phyloP scores from a whole-genome alignment of 1,140 invertebrate species.

The Caerostris darwini region DNA sequence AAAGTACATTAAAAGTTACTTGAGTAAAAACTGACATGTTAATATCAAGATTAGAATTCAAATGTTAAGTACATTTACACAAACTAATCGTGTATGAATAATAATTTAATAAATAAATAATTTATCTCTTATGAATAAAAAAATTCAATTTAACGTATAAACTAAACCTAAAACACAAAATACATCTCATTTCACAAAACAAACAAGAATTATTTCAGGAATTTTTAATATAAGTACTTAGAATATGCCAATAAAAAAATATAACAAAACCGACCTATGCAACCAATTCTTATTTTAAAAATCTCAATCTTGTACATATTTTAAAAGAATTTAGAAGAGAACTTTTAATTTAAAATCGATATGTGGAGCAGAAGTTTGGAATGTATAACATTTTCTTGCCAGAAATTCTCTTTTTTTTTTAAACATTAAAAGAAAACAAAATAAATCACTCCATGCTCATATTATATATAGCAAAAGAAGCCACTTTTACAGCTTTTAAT shows the following conservation, averaged over 20 bases:
- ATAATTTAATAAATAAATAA: too few relatives aligned
- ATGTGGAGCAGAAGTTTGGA: conserved; percentile 12
- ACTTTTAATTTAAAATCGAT: neutral
- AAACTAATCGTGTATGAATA: neutral
- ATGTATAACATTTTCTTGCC: conserved; percentile 11
- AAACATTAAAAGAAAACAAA: too few relatives aligned
- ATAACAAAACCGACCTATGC: neutral
- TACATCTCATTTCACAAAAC: conserved; percentile 13
- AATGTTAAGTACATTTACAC: conserved; percentile 48
- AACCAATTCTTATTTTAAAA: neutral
- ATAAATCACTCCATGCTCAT: neutral
- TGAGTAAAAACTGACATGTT: neutral
- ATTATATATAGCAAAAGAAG: conserved; percentile 5
- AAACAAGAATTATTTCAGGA: conserved; percentile 39
- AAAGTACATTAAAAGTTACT: neutral
- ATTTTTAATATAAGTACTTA: conserved; percentile 9
- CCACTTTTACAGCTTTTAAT: neutral
- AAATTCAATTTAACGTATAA: conserved; percentile 32
- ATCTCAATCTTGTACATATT: neutral
- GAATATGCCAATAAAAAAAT: neutral
- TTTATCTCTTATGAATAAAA: neutral
- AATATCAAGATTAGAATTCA: neutral
- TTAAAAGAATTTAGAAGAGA: neutral
- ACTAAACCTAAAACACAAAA: conserved; percentile 44
- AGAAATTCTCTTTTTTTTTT: neutral